Base-by-base conservation (phyloP, 2,113 vertebrate species). In the Dunckerocampus dactyliophorus region DNA sequence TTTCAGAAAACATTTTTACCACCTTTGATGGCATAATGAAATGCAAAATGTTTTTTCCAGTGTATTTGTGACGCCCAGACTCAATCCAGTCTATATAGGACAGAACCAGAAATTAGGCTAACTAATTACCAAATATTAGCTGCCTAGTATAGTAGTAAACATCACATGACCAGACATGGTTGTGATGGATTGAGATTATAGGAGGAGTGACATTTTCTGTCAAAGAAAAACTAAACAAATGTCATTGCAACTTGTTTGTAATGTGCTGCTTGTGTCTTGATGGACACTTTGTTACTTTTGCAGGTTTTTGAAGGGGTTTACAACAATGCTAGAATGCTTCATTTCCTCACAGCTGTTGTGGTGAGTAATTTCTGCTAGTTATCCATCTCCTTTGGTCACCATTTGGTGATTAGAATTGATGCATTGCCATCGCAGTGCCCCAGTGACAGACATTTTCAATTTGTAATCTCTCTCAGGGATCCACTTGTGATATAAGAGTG, bases 331-430 rank as follows among this genome's bases (percentile, higher is more conserved):
- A 91, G 93, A 80, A 95, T 95, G 93, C 87, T 95, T 70, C 93
- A 95, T 84, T 95, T 94, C 79, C 91, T 95, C 59, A 95, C 93
- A 65, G 93, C 93, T 75, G 93, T 95, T 47, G 93, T 95, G 92
- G 93, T 95, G 75, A 90, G 92, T 92, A 17, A 59, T 59, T 39
- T 37, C 6, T 12, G 1, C 3, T 65, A 21, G 3, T 72, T 64
- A 28, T 58, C 16, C 24, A n/a, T 42, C 19, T 50, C 13, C 4
- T 45, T 43, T n/a, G n/a, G 5, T 34, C 7, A 34, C 31, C 56
- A 17, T 6, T 49, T 46, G n/a, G 51, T 67, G 8, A 21, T 63
- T 42, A 49, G 24, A 64, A 7, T 3, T 0, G 43, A 24, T 34
- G n/a, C 8, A 14, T 21, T n/a, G 4, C 13, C 20, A 11, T 21